Base-by-base conservation (phyloP, 2,888 invertebrate species). In the Heteromyza rotundicornis region DNA sequence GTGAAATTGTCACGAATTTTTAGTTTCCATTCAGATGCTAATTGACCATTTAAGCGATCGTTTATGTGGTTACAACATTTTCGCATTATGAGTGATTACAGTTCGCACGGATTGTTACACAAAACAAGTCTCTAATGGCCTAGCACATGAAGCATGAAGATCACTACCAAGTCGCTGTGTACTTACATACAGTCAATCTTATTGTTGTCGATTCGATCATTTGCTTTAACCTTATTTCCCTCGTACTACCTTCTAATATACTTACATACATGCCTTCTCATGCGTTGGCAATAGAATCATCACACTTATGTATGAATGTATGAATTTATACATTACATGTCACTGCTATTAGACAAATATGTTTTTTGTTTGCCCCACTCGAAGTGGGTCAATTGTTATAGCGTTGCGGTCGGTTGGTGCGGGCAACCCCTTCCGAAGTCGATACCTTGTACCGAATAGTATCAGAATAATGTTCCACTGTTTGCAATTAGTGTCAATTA, bases 71-170 rank as follows among this genome's bases (percentile, higher is more conserved):
- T n/a, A n/a, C n/a, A n/a, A n/a, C n/a, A n/a, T n/a, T n/a, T n/a
- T n/a, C n/a, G n/a, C n/a, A n/a, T n/a, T n/a, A n/a, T n/a, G n/a
- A n/a, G n/a, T n/a, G n/a, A n/a, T n/a, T n/a, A n/a, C n/a, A n/a
- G n/a, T 32, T 5, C 32, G 32, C 32, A 12, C 5, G 32, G 5
- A 32, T 8, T 32, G 32, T 12, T 12, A 12, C 7, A 32, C 5
- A 32, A 32, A 32, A 32, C 12, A 5, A 32, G 32, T 5, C 32
- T 12, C 32, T 32, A 32, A 32, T 12, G 32, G 32, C 32, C 5
- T 32, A n/a, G n/a, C 2, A n/a, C 40, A n/a, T n/a, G n/a, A 24
- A 44, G 20, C 57, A 57, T 57, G 57, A 57, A 57, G 57, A 32
- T 27, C 36, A 54, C 27, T 27, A 10, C 5, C 5, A 27, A 27